These are phyloP conservation scores for Eristalinus aeneus DNA, from an alignment of 2,888 invertebrate genomes.

Conservation along the genomic window DNA sequence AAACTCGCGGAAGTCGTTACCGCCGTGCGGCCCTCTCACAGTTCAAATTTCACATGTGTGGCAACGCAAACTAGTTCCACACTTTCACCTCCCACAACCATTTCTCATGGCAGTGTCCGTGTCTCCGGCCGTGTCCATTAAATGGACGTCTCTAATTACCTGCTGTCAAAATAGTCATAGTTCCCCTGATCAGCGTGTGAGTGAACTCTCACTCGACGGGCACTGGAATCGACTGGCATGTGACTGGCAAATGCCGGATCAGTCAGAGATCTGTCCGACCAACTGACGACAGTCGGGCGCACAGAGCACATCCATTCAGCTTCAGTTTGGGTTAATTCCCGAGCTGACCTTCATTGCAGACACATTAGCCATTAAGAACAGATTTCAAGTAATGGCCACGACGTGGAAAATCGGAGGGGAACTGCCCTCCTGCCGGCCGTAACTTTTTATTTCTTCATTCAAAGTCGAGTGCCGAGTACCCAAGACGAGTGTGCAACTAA, in stretches of 20 bases:
- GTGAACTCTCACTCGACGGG: background rate
- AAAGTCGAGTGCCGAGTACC: constrained; percentile 21
- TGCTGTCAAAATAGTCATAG: background rate
- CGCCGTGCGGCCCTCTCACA: background rate
- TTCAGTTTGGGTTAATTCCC: constrained; percentile 54
- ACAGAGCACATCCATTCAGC: background rate
- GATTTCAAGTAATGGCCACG: constrained; percentile 35
- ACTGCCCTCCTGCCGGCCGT: constrained; percentile 20
- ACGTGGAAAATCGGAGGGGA: background rate
- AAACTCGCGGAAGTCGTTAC: constrained; percentile 28
- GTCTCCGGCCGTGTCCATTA: background rate
- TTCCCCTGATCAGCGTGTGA: background rate
- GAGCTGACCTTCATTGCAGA: constrained; percentile 53
- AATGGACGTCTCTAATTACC: constrained; percentile 30
- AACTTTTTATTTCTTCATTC: constrained; percentile 69
- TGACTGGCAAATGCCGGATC: background rate
- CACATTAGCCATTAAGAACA: constrained; percentile 44
- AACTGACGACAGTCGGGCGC: background rate
- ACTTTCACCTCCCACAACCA: constrained; percentile 61
- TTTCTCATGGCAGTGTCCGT: background rate
- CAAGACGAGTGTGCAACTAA: constrained; percentile 15
- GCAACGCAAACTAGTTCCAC: background rate
- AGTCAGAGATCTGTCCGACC: constrained; percentile 30
- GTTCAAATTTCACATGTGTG: background rate
- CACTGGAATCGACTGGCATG: background rate